Percentiles rank a stretch among this genome's conserved stretches.
phyloP scores from a whole-genome alignment of 2,888 invertebrate species.

The Polyommatus iphigenia region DNA sequence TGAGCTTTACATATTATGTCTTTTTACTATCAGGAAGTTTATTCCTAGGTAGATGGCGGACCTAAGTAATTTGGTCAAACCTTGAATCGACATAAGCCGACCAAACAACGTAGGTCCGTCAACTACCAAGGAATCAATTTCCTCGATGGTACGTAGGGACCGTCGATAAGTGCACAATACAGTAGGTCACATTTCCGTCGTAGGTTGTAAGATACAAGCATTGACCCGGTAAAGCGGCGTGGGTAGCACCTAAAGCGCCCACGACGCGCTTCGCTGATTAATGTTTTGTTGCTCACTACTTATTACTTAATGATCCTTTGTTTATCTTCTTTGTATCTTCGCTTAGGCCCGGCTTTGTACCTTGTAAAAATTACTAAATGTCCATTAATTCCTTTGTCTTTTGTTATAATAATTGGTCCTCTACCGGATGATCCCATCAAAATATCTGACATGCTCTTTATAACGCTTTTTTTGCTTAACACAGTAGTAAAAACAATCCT shows the following conservation, averaged over 20 bases:
- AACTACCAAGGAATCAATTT: too few relatives aligned
- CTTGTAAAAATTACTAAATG: neutral
- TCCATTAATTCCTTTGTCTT: neutral
- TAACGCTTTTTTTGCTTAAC: neutral
- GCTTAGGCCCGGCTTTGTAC: neutral
- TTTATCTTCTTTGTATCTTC: conserved; percentile 7
- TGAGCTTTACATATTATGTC: too few relatives aligned
- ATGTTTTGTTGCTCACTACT: conserved; percentile 5
- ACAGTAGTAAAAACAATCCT: neutral
- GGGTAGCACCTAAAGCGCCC: conserved; percentile 3
- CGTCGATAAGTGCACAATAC: neutral
- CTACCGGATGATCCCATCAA: neutral
- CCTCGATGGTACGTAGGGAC: too few relatives aligned
- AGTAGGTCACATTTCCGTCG: neutral
- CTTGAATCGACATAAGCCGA: too few relatives aligned
- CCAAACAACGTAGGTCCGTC: too few relatives aligned
- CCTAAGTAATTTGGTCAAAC: too few relatives aligned
- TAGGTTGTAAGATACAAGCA: conserved; percentile 7
- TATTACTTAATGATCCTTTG: neutral
- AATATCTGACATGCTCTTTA: neutral
- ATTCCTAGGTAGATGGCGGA: too few relatives aligned
- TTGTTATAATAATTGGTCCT: neutral
- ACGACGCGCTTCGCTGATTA: conserved; percentile 17
- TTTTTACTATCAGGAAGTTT: too few relatives aligned
- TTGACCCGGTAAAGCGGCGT: conserved; percentile 17